Evolutionary conservation across 2,797 vertebrate genomes (phyloP), one percentile per base, ranked within the genome.

Genomic region (Falco peregrinus): DNA sequence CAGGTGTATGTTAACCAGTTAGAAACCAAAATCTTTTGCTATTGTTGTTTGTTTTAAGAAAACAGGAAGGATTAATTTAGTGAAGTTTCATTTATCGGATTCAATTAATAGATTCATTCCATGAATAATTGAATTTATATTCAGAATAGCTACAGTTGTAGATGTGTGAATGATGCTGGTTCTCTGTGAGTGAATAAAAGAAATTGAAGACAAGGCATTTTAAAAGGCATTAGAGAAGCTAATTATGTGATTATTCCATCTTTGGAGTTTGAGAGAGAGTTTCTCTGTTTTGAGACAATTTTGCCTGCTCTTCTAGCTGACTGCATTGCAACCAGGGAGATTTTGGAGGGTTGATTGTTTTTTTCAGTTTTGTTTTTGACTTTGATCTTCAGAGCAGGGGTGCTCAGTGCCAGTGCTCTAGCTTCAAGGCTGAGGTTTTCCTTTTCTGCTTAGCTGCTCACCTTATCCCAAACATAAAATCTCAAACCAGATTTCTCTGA

Each of bases 1-100:
- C 17, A 68, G 19, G 13, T 84, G 9, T 60, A 22, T 63, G 29
- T 96, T 96, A 95, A 94, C 69, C 14, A 26, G 16, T 87, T 75
- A 79, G 48, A 95, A 96, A 90, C 70, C 67, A 87, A 91, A 75
- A 86, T 41, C 25, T 63, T 89, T 70, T 74, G 29, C 43, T 64
- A 6, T 26, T 78, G 39, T n/a, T 75, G 17, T 73, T 95, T 93
- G 18, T 31, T 91, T 81, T 48, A 70, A 73, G 56, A 89, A 79
- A 92, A 82, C 31, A 51, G 85, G 26, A 50, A 56, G 25, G 0
- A 5, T 53, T 70, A 33, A 50, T 91, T 68, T 68, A 75, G 13
- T 63, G 45, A 65, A 80, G 50, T 37, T 61, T 45, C 2, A 0
- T 60, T 94, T 91, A 56, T 16, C 14, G 67, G n/a, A 50, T 84